Evolutionary conservation across 2,113 vertebrate species (phyloP).

Genomic region (Strix uralensis): DNA sequence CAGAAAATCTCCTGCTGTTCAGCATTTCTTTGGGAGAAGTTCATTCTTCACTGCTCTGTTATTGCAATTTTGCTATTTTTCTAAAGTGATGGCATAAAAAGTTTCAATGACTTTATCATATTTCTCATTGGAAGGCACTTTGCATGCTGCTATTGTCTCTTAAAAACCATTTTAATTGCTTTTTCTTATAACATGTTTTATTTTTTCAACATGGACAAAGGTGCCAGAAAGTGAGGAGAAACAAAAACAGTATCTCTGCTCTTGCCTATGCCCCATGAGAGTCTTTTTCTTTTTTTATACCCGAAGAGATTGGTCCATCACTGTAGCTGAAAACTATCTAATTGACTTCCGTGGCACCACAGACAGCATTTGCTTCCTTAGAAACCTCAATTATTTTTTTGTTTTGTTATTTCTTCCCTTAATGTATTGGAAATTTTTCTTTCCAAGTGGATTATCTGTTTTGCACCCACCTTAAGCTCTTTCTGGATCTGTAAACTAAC

Average conservation of each 20-base stretch:
- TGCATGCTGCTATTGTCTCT: not conserved
- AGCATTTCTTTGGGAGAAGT: constrained; percentile 11
- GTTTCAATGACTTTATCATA: not conserved
- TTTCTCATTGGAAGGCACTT: not conserved
- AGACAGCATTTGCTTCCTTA: not conserved
- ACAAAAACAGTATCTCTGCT: not conserved
- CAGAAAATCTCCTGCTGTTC: constrained; percentile 19
- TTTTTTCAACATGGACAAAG: not conserved
- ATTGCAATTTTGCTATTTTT: not conserved
- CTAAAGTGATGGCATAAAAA: not conserved
- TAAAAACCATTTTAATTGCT: not conserved
- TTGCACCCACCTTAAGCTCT: not conserved
- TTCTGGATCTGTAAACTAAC: not conserved
- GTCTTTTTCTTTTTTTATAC: not conserved
- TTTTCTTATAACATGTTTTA: not conserved
- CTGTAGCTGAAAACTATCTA: not conserved
- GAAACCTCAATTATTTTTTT: not conserved
- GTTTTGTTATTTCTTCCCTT: not conserved
- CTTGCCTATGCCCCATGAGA: not conserved
- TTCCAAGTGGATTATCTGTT: not conserved
- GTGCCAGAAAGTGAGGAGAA: not conserved
- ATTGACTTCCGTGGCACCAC: not conserved
- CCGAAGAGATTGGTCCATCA: not conserved
- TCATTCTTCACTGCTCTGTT: not conserved
- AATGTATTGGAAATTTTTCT: not conserved